Conservation (phyloP, 1,140 invertebrate species). For the Rhizoglyphus robini region DNA sequence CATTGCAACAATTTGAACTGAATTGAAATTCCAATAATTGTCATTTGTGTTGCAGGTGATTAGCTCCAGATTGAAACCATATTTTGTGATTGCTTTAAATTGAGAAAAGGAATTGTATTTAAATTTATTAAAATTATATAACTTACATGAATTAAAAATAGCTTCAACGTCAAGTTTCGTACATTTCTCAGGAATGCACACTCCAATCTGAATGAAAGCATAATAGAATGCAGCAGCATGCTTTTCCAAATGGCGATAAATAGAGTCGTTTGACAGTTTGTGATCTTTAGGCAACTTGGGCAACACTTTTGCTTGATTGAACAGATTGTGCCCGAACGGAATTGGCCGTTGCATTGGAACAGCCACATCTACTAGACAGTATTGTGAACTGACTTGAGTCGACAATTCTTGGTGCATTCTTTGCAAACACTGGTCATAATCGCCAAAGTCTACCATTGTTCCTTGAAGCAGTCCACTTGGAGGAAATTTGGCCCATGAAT, state of each 20-base stretch:
- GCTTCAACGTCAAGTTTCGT: background rate
- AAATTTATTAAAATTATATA: background rate
- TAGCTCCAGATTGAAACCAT: background rate
- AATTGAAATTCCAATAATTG: background rate
- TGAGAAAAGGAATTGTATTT: too few species aligned
- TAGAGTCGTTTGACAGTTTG: background rate
- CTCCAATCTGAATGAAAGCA: background rate
- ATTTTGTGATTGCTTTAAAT: background rate
- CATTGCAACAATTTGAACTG: background rate
- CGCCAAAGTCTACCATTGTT: slow-evolving; percentile 30
- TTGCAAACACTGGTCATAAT: slow-evolving; percentile 31
- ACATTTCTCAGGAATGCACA: slow-evolving; percentile 2
- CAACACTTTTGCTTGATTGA: background rate
- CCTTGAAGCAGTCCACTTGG: slow-evolving; percentile 31
- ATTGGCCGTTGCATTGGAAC: slow-evolving; percentile 5
- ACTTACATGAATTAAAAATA: background rate
- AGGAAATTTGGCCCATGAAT: slow-evolving; percentile 20
- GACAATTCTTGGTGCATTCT: background rate
- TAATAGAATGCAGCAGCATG: slow-evolving; percentile 1
- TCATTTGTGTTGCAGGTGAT: background rate
- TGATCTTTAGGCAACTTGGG: background rate
- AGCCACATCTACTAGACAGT: slow-evolving; percentile 1
- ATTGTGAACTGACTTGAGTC: background rate
- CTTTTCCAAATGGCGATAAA: background rate
- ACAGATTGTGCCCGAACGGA: background rate